Base-by-base conservation (phyloP, 2,888 invertebrate genomes). In the Ptilodon capucinus region DNA sequence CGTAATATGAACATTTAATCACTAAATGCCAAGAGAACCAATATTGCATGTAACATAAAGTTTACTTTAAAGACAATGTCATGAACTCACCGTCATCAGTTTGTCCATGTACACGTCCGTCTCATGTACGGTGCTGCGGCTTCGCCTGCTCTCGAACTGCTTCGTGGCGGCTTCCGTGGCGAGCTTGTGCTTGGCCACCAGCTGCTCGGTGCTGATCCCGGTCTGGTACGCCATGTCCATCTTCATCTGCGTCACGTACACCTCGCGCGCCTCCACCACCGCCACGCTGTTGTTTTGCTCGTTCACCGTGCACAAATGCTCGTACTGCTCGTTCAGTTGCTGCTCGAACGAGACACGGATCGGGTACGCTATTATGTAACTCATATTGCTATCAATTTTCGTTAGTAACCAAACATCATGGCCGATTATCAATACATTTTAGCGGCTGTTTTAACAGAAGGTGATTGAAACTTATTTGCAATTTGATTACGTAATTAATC, bases 231-330 rank as follows among this genome's bases (percentile, higher is more conserved):
- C 23, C 21, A 21, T 4, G 0, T 25, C 13, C 3, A 39, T 38
- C 19, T 44, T 53, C 48, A 46, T 54, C 6, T 16, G 32, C 1
- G 17, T 21, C 2, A 35, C 14, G 34, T 55, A 55, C n/a, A 46
- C 2, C 28, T 51, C 48, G 1, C 48, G 51, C 13, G 48, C 46
- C 34, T 46, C 35, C 9, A 46, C 6, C 11, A 39, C 45, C 0
- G 51, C 51, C 9, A 21, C 42, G 11, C 14, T 35, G 21, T 55
- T 51, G 44, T 55, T 55, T 21, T 51, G 48, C 13, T 46, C 51
- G 30, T 54, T 54, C 36, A 48, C 41, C 1, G 21, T 16, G 17
- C 38, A 39, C 34, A 46, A 16, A 14, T 48, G 16, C 34, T 39
- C 21, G 14, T 44, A 53, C 21, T 40, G 23, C 21, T 51, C 38